A percentile compares a stretch with the other conserved stretches of the same genome.
phyloP scores from a whole-genome alignment of 2,888 invertebrate genomes.

The Leptopilina drosophilae region DNA sequence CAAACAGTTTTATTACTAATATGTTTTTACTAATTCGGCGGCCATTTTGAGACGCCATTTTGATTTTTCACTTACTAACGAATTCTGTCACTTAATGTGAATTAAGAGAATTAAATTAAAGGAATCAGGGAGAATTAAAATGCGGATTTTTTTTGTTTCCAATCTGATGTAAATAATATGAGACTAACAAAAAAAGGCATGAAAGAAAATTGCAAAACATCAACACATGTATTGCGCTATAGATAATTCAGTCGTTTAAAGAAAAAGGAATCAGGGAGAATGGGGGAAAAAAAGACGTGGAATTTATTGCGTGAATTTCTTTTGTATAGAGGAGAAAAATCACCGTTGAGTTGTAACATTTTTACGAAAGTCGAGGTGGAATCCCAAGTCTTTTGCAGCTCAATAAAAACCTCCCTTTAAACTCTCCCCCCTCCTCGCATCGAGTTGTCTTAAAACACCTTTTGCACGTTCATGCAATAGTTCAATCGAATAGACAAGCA shows the following conservation, averaged over 20 bases:
- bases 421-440: too few species aligned
- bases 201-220: background rate
- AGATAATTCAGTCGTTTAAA: background rate
- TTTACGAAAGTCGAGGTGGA: background rate
- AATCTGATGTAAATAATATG: too few species aligned
- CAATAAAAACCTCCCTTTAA: conserved; percentile 18
- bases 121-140: too few species aligned
- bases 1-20: too few species aligned
- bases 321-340: background rate
- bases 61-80: too few species aligned
- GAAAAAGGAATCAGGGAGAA: background rate
- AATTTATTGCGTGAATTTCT: conserved; percentile 6
- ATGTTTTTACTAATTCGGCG: too few species aligned
- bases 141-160: too few species aligned
- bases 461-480: conserved; percentile 18
- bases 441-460: conserved; percentile 2
- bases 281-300: background rate
- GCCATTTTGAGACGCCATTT: too few species aligned
- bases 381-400: conserved; percentile 2
- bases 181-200: too few species aligned
- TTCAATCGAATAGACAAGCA: conserved; percentile 12
- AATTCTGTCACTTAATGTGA: too few species aligned
- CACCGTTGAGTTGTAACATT: conserved; percentile 1
- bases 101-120: too few species aligned
- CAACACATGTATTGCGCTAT: background rate